Percentiles rank a stretch among this genome's conserved stretches.
These are phyloP conservation scores for Micronisus gabar DNA, from an alignment of 2,113 vertebrate species.

Conservation along the genomic window DNA sequence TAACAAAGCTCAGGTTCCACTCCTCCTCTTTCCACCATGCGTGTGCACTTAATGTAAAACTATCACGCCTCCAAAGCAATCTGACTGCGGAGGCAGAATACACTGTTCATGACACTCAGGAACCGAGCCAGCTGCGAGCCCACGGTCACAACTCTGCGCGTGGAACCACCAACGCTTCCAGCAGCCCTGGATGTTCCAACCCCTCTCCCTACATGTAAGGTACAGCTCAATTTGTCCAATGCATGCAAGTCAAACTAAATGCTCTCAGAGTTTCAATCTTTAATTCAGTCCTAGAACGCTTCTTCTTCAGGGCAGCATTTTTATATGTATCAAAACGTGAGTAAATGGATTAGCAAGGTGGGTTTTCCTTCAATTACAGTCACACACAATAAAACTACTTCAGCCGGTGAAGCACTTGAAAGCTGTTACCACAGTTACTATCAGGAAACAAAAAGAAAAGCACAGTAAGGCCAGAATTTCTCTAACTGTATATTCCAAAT, in stretches of 20 bases:
- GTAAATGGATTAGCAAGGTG: background rate
- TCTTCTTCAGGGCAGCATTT: background rate
- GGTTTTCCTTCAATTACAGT: background rate
- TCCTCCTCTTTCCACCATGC: background rate
- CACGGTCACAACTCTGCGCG: rapidly evolving
- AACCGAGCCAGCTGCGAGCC: background rate
- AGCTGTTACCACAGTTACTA: conserved; percentile 1
- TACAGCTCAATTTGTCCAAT: rapidly evolving
- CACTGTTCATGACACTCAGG: rapidly evolving
- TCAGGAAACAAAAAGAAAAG: background rate
- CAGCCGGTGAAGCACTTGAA: background rate
- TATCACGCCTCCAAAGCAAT: rapidly evolving
- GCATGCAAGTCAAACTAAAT: rapidly evolving
- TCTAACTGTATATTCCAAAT: background rate
- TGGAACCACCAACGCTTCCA: rapidly evolving
- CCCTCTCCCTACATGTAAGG: rapidly evolving
- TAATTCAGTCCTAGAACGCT: background rate
- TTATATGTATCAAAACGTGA: background rate
- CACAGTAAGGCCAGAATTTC: background rate
- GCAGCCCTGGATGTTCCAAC: rapidly evolving
- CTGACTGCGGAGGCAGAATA: background rate
- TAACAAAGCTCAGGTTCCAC: background rate
- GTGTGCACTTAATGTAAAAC: background rate
- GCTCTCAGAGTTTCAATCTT: background rate
- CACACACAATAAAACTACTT: background rate